A percentile compares a stretch with the other conserved stretches of the same genome.
phyloP scores from a whole-genome alignment of 2,888 invertebrate genomes.

The Stratiomys singularior region DNA sequence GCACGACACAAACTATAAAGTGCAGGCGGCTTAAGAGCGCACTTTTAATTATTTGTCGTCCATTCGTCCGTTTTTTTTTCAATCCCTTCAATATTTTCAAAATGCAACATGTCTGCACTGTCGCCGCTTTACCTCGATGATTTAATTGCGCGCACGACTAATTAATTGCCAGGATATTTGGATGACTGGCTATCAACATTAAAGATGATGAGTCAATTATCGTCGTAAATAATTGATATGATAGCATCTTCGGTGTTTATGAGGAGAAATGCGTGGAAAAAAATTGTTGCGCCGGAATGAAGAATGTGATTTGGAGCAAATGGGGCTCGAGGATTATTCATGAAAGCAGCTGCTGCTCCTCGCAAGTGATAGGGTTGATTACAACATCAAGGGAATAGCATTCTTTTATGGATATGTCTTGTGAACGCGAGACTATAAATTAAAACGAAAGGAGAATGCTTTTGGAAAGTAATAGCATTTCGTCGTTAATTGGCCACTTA shows the following conservation, averaged over 20 bases:
- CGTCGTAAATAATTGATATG: constrained; percentile 48
- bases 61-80: not conserved
- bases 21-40: not conserved
- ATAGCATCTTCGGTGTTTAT: constrained; percentile 30
- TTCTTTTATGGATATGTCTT: not conserved
- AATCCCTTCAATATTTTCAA: constrained; percentile 9
- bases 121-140: constrained; percentile 20
- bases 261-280: constrained; percentile 7
- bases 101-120: not conserved
- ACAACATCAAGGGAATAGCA: not conserved
- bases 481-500: not conserved
- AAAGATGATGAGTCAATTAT: constrained; percentile 51
- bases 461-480: not conserved
- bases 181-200: constrained; percentile 50
- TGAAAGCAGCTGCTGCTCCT: constrained; percentile 26
- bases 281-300: constrained; percentile 26
- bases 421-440: constrained; percentile 11
- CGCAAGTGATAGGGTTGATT: constrained; percentile 22
- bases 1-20: not conserved
- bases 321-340: constrained; percentile 14
- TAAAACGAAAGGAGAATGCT: constrained; percentile 1
- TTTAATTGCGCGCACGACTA: constrained; percentile 47
- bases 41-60: constrained; percentile 33
- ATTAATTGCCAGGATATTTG: constrained; percentile 51
- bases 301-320: constrained; percentile 31